Conservation (phyloP, 2,888 invertebrate species). For the Melanotus villosus region DNA sequence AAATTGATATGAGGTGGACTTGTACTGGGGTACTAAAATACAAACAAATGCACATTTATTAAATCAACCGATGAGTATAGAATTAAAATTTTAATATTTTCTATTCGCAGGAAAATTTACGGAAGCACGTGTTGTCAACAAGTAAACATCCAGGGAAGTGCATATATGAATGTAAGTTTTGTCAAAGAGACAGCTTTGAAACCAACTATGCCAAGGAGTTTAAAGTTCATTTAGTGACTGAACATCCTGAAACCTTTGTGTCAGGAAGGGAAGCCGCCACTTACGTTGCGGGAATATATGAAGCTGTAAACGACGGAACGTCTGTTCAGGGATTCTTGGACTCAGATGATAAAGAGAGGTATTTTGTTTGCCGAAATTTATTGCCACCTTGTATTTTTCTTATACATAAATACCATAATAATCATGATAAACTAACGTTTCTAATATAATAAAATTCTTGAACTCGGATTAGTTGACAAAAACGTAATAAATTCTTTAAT, state of each 20-base stretch:
- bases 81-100: not conserved
- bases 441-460: too few relatives aligned
- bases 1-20: too few relatives aligned
- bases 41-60: too few relatives aligned
- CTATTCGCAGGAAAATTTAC: conserved; percentile 82
- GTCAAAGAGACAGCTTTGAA: conserved; percentile 68
- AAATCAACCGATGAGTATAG: too few relatives aligned
- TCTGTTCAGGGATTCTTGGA: conserved; percentile 35
- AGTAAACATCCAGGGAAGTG: conserved; percentile 83
- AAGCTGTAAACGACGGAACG: conserved; percentile 62
- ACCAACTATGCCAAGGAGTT: conserved; percentile 80
- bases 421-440: too few relatives aligned
- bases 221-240: conserved; percentile 74
- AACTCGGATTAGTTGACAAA: too few relatives aligned
- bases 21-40: too few relatives aligned
- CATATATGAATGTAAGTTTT: conserved; percentile 84
- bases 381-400: not conserved
- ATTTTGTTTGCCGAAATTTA: not conserved
- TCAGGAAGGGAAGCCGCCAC: conserved; percentile 70
- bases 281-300: conserved; percentile 70
- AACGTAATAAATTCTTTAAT: not conserved
- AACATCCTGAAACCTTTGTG: conserved; percentile 72
- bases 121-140: conserved; percentile 88
- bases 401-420: too few relatives aligned
- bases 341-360: conserved; percentile 37